Base-by-base conservation (phyloP, 1,140 invertebrate species). In the Tetragonula clypearis region DNA sequence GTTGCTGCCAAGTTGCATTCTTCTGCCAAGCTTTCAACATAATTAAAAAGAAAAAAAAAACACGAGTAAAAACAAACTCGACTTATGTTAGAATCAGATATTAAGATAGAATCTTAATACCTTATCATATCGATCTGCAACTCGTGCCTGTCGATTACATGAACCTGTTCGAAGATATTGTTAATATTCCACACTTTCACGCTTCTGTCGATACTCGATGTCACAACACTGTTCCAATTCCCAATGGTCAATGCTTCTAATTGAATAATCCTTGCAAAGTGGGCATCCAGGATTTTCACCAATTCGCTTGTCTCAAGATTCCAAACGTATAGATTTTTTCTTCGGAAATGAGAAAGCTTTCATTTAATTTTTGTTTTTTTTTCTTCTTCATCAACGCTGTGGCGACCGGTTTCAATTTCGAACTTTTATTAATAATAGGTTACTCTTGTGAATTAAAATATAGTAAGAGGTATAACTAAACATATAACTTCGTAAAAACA, bases 121-220 rank as follows among this genome's bases (percentile, higher is more conserved):
- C 97, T 97, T 41, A 99, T 98, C 41, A 97, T 97, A 94, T 99
- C 99, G 81, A 99, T 98, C 90, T 99, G 98, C 74, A 99, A 95
- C 93, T 99, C 99, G 93, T 99, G 98, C 72, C 99, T 95, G 92
- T 99, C 98, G 86, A 99, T 99, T 26, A 98, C 97, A 93, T 99
- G 98, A 8, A 99, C 98, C 95, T 99, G 98, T 93, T 99, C 98
- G 92, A 99, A 99, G 91, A 99, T 99, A 92, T 99, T 99, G 92
- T 99, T 99, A 84, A 99, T 99, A 94, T 99, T 99, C 99, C 99
- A 99, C 0, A 99, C 98, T 96, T 99, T 99, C 1, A 99, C 99
- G 1, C 98, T 99, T 86, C 99, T 96, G 94, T 99, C 99, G 77
- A 99, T 99, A 0, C 99, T 99, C 0, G 99, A 99, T 0, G 99